Evolutionary conservation across 2,888 invertebrate genomes (phyloP).

Genomic region (Athetis lepigone): DNA sequence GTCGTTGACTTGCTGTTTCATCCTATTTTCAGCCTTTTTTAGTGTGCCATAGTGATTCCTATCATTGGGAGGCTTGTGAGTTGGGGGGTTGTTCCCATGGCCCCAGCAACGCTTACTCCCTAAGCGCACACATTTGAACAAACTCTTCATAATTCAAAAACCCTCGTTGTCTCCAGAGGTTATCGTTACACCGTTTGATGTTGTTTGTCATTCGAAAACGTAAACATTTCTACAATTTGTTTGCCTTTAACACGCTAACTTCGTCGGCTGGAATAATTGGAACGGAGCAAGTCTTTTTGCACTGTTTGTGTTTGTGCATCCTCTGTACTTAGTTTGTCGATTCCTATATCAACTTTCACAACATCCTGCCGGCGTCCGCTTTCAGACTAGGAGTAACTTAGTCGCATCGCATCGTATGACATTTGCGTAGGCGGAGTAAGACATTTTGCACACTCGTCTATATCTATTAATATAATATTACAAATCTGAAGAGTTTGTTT

Average conservation of each 20-base stretch:
- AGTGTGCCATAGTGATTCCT: no score
- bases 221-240: constrained; percentile 34
- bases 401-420: not conserved
- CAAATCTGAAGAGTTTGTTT: no score
- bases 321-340: constrained; percentile 37
- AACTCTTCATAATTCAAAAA: constrained; percentile 7
- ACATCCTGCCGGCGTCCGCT: constrained; percentile 43
- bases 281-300: constrained; percentile 33
- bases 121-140: not conserved
- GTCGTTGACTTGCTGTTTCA: no score
- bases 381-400: constrained; percentile 18
- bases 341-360: constrained; percentile 54
- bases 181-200: constrained; percentile 18
- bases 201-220: constrained; percentile 25
- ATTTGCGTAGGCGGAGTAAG: not conserved
- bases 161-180: constrained; percentile 3
- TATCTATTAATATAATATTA: no score
- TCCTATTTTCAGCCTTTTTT: no score
- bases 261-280: constrained; percentile 41
- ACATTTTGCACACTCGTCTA: no score
- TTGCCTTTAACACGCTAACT: constrained; percentile 27
- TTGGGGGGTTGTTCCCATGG: no score
- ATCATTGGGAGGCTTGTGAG: no score
- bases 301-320: constrained; percentile 36
- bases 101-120: no score